Evolutionary conservation across 1,140 invertebrate genomes (phyloP), one percentile per base, ranked within the genome.

Genomic region (Anagrus nilaparvatae): DNA sequence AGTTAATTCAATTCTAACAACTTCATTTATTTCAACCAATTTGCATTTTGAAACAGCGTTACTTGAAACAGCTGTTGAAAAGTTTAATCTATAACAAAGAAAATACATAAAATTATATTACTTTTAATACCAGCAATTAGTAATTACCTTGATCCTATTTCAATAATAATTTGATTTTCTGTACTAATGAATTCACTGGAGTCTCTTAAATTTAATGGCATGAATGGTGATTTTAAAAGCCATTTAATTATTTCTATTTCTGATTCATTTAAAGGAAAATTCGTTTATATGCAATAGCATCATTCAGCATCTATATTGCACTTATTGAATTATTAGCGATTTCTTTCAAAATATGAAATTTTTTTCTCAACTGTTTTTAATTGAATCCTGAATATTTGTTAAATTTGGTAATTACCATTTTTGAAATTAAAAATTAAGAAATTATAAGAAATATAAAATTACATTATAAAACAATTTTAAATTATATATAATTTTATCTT

Each of bases 31-130:
- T 6, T 84, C 80, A 35, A 93, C 74, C 46, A 87, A 84, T 48
- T 82, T 74, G 61, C 87, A 94, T 49, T 97, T 95, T 20, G 91
- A 90, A 4, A 96, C 86, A 35, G 89, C 87, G 69, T 97, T 97
- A 46, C 87, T 94, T 2, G 90, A 96, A 57, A 90, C 89, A 1
- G 92, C 79, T 27, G 92, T 95, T 8, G 87, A 93, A 63, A 95
- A 95, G 65, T 92, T 95, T 44, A 93, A 77, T 58, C 88, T 87
- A 59, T 41, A 52, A 51, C 32, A 1, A 44, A 53, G 39, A 20
- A 30, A 27, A 39, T 36, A 37, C 30, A 46, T 40, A 43, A 36
- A 9, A 37, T 43, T 39, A 17, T 47, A 21, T 36, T 20, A 30
- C 5, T 30, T 30, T n/a, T 30, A 5, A 30, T 30, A 30, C 14